phyloP scores from a whole-genome alignment of 2,888 invertebrate species.

The Coleophora deauratella region DNA sequence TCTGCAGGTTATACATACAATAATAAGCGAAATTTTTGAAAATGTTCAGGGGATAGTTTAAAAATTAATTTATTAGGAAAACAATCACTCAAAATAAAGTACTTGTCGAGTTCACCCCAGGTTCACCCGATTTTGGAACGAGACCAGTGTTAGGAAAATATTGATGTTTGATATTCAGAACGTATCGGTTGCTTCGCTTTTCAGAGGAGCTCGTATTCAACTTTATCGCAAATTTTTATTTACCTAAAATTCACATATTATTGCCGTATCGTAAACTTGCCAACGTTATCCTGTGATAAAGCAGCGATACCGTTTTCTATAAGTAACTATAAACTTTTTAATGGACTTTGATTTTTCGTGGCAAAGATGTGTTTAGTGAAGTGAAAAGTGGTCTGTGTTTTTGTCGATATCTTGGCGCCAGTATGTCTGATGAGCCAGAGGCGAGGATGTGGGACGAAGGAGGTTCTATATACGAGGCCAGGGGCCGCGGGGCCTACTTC shows the following conservation, averaged over 20 bases:
- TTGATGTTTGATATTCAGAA: too few relatives aligned
- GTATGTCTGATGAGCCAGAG: constrained; percentile 69
- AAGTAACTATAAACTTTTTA: background rate
- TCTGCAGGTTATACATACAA: too few relatives aligned
- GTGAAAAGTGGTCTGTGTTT: constrained; percentile 18
- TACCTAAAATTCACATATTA: constrained; percentile 12
- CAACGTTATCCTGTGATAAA: constrained; percentile 7
- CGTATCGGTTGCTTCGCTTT: too few relatives aligned
- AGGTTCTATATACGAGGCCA: constrained; percentile 50
- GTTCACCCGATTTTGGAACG: too few relatives aligned
- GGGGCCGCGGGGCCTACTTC: constrained; percentile 49
- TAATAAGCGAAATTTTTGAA: too few relatives aligned
- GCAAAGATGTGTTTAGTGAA: constrained; percentile 26
- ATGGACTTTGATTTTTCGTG: background rate
- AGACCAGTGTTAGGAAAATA: too few relatives aligned
- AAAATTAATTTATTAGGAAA: too few relatives aligned
- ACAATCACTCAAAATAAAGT: too few relatives aligned
- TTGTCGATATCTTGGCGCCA: constrained; percentile 45
- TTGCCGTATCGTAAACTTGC: constrained; percentile 12
- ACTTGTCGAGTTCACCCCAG: too few relatives aligned
- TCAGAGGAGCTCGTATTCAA: too few relatives aligned
- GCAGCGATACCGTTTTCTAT: background rate
- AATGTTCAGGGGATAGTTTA: too few relatives aligned
- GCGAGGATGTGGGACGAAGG: constrained; percentile 69
- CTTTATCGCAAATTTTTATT: constrained; percentile 12